Base-by-base conservation (phyloP, 2,797 vertebrate species). In the Hafferia zeledoni region DNA sequence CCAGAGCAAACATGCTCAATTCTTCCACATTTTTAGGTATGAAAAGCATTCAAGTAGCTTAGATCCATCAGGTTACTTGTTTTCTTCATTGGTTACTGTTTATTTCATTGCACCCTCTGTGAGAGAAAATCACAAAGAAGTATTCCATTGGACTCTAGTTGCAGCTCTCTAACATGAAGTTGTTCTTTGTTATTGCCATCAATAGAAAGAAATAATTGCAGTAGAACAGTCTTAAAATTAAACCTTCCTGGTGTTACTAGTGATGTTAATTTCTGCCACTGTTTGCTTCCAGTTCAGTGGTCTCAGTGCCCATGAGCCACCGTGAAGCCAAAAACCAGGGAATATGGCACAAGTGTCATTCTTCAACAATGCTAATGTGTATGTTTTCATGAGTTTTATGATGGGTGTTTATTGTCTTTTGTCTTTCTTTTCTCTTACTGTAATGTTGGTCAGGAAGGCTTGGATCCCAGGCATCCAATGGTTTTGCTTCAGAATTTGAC, bases 361-460 rank as follows among this genome's bases (percentile, higher is more conserved):
- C 53, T 92, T 85, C 81, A 83, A 69, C 64, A 75, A 35, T 93
- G 82, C 53, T 95, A 43, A 89, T 88, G 80, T 91, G 23, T 87
- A 92, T 93, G 88, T 85, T 93, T 96, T 87, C 80, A 87, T 72
- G 93, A 87, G 44, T 71, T 80, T 91, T 87, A 69, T 87, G 57
- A 63, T 95, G 59, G 72, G 46, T 93, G 80, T 86, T 90, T 75
- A 19, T 87, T 94, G 91, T 95, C 20, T 76, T 95, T 87, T 83
- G 60, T 8, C 74, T 82, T 84, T 72, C n/a, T 77, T 71, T 78
- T 60, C 55, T 91, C 39, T 64, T 88, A 86, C 74, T 76, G 41
- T 84, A 74, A 79, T 44, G 56, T 82, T 63, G 63, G 60, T 89
- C 64, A 84, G 68, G 74, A 96, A 60, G 74, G 77, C 60, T 90